These are phyloP conservation scores for Ctenoplectra terminalis DNA, from an alignment of 1,140 invertebrate species.

Conservation along the genomic window DNA sequence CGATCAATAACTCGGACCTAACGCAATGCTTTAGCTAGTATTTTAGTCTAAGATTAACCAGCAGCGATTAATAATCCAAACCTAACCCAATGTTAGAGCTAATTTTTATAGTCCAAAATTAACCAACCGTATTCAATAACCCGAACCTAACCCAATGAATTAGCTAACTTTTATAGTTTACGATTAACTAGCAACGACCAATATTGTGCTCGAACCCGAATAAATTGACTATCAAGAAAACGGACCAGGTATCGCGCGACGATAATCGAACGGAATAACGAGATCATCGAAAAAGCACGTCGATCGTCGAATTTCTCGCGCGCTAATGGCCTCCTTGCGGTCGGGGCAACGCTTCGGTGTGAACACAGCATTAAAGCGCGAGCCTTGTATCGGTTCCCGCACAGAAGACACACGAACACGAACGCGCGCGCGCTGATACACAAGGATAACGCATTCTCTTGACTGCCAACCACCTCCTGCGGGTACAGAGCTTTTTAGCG, in stretches of 20 bases:
- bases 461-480: slow-evolving; percentile 58
- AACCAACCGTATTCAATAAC: no score
- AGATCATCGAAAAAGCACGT: background rate
- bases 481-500: slow-evolving; percentile 64
- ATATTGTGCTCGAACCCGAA: background rate
- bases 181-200: no score
- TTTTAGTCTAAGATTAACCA: no score
- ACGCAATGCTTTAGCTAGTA: no score
- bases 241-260: background rate
- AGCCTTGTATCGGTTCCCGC: background rate
- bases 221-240: no score
- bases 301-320: background rate
- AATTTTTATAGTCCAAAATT: no score
- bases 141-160: no score
- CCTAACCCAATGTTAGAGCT: no score
- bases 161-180: no score
- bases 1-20: no score
- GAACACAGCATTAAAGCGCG: slow-evolving; percentile 14
- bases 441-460: slow-evolving; percentile 57
- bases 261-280: background rate
- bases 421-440: slow-evolving; percentile 7
- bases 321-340: slow-evolving; percentile 33
- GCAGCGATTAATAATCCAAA: no score
- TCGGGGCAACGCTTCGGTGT: background rate
- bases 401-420: slow-evolving; percentile 17